Base-by-base conservation (phyloP, 2,888 invertebrate species). In the Nysson spinosus region DNA sequence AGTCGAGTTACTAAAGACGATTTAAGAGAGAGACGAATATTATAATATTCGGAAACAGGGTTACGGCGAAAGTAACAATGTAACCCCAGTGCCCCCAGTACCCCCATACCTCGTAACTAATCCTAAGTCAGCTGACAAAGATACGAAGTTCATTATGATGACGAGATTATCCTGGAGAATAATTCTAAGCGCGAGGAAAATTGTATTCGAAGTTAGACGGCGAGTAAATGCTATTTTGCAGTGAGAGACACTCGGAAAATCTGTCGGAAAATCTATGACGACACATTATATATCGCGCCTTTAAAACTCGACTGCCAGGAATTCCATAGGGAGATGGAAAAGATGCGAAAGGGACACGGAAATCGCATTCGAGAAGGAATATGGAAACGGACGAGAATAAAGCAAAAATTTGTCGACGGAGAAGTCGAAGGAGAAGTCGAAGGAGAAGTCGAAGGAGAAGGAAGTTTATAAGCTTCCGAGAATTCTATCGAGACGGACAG, bases 201-300 rank as follows among this genome's bases (percentile, higher is more conserved):
- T 39, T 9, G 40, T 19, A 11, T 40, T 11, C 20, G 4, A 11
- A 46, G 50, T 16, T 40, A 19, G 9, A 34, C 19, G 46, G 20
- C 46, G 28, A 57, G n/a, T n/a, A 60, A 57, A 57, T 57, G 44
- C 39, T 39, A 12, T n/a, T n/a, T n/a, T n/a, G n/a, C n/a, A n/a
- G n/a, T n/a, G n/a, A n/a, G n/a, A n/a, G n/a, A n/a, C n/a, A n/a
- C n/a, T n/a, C n/a, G n/a, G n/a, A n/a, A n/a, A n/a, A n/a, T n/a
- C 32, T 7, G 24, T 3, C 28, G 57, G 46, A 43, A 60, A 60
- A 47, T 47, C 16, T 46, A 5, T 6, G 40, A 17, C 20, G 24
- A 24, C 34, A 12, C 35, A 43, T 43, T 43, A 52, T 40, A 43
- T 34, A 34, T 52, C 42, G 42, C 35, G 17, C 12, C 35, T 57